A percentile compares a stretch with the other conserved stretches of the same genome.
Evolutionary conservation across 2,113 vertebrate species (phyloP).

Genomic region (Toxotes jaculatrix): DNA sequence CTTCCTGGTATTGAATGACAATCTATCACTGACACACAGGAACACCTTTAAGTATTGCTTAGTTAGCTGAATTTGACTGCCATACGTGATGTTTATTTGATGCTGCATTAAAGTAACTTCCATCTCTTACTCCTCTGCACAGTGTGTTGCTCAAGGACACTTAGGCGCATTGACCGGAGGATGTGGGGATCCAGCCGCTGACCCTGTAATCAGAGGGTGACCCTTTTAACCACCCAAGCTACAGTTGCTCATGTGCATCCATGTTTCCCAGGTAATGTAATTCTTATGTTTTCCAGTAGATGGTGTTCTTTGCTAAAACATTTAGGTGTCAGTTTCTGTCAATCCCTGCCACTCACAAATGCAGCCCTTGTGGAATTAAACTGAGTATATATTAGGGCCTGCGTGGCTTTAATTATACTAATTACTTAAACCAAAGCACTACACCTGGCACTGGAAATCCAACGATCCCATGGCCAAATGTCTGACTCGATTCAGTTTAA

Average conservation of each 20-base stretch:
- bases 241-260: not conserved
- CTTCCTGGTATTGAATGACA: not conserved
- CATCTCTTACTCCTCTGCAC: not conserved
- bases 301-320: constrained; percentile 28
- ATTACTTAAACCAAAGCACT: not conserved
- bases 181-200: not conserved
- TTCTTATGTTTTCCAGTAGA: constrained; percentile 49
- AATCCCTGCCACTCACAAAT: not conserved
- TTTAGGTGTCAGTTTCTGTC: not conserved
- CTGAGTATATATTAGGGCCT: not conserved
- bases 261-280: not conserved
- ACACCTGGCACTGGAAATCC: not conserved
- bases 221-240: not conserved
- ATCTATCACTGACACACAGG: not conserved
- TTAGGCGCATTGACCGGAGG: not conserved
- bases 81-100: not conserved
- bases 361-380: not conserved
- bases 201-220: not conserved
- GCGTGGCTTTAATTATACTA: not conserved
- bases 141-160: not conserved
- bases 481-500: not conserved
- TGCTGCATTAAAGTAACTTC: not conserved
- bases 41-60: not conserved
- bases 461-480: not conserved
- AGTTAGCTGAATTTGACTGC: not conserved